These are phyloP conservation scores for Physocephala rufipes DNA, from an alignment of 2,888 invertebrate genomes.

Conservation along the genomic window DNA sequence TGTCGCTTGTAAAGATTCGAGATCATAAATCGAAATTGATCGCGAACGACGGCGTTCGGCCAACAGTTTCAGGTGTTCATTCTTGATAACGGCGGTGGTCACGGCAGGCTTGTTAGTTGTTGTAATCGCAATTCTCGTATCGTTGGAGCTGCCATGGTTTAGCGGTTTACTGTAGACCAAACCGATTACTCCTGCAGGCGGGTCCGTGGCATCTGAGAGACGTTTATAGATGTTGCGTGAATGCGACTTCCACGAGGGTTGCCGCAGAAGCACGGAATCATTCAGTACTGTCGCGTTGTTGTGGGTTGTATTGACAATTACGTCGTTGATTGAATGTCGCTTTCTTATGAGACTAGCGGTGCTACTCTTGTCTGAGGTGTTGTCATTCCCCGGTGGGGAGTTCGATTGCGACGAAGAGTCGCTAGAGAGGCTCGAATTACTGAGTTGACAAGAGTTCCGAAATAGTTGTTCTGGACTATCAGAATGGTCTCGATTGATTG, in stretches of 20 bases:
- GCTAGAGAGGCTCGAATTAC: constrained; percentile 56
- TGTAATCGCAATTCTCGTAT: constrained; percentile 44
- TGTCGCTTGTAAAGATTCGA: constrained; percentile 40
- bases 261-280: constrained; percentile 49
- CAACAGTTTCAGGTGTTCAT: constrained; percentile 32
- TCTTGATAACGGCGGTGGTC: background rate
- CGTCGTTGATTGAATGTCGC: constrained; percentile 18
- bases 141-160: constrained; percentile 10
- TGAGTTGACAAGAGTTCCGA: constrained; percentile 41
- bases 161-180: constrained; percentile 31
- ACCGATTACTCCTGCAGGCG: constrained; percentile 19
- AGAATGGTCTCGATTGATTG: constrained; percentile 42
- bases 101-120: constrained; percentile 32
- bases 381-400: constrained; percentile 44
- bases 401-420: constrained; percentile 51
- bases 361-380: constrained; percentile 26
- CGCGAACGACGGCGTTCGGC: constrained; percentile 35
- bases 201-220: constrained; percentile 52
- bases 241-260: constrained; percentile 60
- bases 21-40: constrained; percentile 44
- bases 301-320: constrained; percentile 5
- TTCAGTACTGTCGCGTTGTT: constrained; percentile 42
- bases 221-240: constrained; percentile 58
- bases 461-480: constrained; percentile 38
- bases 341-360: constrained; percentile 35